These are phyloP conservation scores for Dione vanillae DNA, from an alignment of 2,888 invertebrate species.

Conservation along the genomic window DNA sequence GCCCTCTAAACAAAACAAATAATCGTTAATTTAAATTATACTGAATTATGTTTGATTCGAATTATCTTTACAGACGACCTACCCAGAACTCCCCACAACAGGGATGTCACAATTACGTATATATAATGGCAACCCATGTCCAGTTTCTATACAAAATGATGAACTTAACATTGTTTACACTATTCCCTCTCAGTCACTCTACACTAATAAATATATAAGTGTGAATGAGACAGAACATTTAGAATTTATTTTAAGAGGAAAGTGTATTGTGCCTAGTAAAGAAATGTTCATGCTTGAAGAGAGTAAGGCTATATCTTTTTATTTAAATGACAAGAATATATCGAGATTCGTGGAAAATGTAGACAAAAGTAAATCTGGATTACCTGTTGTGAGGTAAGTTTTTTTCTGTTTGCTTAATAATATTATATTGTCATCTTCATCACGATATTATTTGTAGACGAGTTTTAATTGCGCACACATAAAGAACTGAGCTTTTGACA, in stretches of 20 bases:
- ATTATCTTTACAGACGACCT: slow-evolving; percentile 73
- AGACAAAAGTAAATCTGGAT: slow-evolving; percentile 82
- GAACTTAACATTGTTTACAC: slow-evolving; percentile 62
- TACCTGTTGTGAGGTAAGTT: slow-evolving; percentile 82
- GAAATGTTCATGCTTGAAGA: slow-evolving; percentile 61
- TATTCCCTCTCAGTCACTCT: slow-evolving; percentile 61
- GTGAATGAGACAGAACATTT: slow-evolving; percentile 52
- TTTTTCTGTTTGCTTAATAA: slow-evolving; percentile 8
- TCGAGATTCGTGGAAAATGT: slow-evolving; percentile 70
- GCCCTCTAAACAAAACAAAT: too few species aligned
- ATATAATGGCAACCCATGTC: slow-evolving; percentile 83
- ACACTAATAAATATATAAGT: slow-evolving; percentile 57
- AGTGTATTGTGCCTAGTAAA: slow-evolving; percentile 56
- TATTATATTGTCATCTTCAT: neutral
- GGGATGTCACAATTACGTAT: slow-evolving; percentile 85
- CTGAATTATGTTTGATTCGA: neutral
- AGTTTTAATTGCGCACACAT: too few species aligned
- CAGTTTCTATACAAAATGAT: slow-evolving; percentile 76
- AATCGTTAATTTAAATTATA: neutral
- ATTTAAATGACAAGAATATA: slow-evolving; percentile 55
- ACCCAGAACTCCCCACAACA: slow-evolving; percentile 81
- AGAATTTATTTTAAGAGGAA: slow-evolving; percentile 55
- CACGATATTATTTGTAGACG: too few species aligned
- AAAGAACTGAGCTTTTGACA: too few species aligned
- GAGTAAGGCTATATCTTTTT: slow-evolving; percentile 65